Evolutionary conservation across 2,113 vertebrate genomes (phyloP).

Genomic region (Thamnaconus septentrionalis): DNA sequence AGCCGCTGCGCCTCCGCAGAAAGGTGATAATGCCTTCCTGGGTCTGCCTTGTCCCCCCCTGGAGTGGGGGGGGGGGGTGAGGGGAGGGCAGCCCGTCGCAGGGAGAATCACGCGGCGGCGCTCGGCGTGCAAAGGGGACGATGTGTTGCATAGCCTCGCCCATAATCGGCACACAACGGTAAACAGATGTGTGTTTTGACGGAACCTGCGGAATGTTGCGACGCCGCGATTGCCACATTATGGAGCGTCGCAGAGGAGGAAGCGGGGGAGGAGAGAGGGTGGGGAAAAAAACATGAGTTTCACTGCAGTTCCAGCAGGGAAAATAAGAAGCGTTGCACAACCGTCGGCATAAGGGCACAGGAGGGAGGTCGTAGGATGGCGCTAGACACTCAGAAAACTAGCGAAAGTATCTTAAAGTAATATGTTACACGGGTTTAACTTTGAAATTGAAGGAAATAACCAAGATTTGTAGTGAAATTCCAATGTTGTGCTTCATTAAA

Average conservation of each 20-base stretch:
- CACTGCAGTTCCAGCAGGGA: too few species aligned
- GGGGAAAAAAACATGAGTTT: too few species aligned
- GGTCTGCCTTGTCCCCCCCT: constrained; percentile 56
- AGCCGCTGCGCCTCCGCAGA: constrained; percentile 62
- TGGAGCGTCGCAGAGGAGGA: neutral
- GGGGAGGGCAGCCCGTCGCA: constrained; percentile 20
- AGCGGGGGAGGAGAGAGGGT: neutral
- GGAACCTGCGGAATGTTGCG: neutral
- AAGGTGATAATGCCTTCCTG: constrained; percentile 76
- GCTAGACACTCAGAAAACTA: too few species aligned
- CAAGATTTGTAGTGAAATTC: too few species aligned
- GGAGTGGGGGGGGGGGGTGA: constrained; percentile 59
- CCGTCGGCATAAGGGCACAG: too few species aligned
- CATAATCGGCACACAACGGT: constrained; percentile 22
- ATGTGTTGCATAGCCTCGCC: constrained; percentile 42
- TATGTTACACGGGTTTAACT: too few species aligned
- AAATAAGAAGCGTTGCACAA: too few species aligned
- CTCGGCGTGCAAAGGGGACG: constrained; percentile 32
- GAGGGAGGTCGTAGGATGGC: too few species aligned
- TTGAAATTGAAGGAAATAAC: too few species aligned
- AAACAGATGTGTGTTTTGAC: constrained; percentile 16
- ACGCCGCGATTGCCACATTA: neutral
- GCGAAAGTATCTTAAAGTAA: too few species aligned
- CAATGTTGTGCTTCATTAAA: too few species aligned
- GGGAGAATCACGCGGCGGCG: constrained; percentile 21